Percentiles rank a stretch among this genome's conserved stretches.
phyloP scores from a whole-genome alignment of 2,888 invertebrate genomes.

The Hirtodrosophila cameraria region DNA sequence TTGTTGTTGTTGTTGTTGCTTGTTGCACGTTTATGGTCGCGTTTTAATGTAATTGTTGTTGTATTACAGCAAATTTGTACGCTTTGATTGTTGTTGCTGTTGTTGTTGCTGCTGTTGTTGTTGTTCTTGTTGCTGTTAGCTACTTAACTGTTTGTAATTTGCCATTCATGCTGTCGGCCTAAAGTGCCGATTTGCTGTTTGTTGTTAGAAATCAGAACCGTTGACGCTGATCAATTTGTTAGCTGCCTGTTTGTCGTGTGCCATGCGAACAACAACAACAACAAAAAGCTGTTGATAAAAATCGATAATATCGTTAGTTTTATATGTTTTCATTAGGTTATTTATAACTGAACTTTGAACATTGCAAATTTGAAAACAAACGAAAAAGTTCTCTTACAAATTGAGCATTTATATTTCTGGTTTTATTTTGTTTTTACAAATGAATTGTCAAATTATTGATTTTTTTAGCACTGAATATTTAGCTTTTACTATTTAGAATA shows the following conservation, averaged over 20 bases:
- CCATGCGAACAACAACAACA: constrained; percentile 15
- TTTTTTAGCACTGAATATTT: too few species aligned
- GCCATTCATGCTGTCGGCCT: constrained; percentile 74
- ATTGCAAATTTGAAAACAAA: too few species aligned
- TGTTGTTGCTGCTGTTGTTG: constrained; percentile 48
- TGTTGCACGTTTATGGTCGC: constrained; percentile 74
- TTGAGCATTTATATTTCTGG: too few species aligned
- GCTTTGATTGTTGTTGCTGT: constrained; percentile 51
- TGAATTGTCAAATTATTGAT: too few species aligned
- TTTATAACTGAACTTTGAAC: too few species aligned
- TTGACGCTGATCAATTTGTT: constrained; percentile 68
- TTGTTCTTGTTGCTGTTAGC: constrained; percentile 45
- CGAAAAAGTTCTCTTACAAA: too few species aligned
- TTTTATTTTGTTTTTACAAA: too few species aligned
- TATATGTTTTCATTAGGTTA: too few species aligned
- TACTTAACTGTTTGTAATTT: constrained; percentile 69
- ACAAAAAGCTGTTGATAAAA: too few species aligned
- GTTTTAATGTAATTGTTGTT: constrained; percentile 82
- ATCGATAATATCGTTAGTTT: too few species aligned
- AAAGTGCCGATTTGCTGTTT: constrained; percentile 71
- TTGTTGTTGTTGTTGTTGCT: constrained; percentile 33
- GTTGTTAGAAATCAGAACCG: constrained; percentile 55
- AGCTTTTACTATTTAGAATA: too few species aligned
- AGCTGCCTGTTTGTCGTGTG: constrained; percentile 68
- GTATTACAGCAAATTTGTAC: constrained; percentile 78